Conservation (phyloP, 2,888 invertebrate species). For the Hirtodrosophila alboralis region DNA sequence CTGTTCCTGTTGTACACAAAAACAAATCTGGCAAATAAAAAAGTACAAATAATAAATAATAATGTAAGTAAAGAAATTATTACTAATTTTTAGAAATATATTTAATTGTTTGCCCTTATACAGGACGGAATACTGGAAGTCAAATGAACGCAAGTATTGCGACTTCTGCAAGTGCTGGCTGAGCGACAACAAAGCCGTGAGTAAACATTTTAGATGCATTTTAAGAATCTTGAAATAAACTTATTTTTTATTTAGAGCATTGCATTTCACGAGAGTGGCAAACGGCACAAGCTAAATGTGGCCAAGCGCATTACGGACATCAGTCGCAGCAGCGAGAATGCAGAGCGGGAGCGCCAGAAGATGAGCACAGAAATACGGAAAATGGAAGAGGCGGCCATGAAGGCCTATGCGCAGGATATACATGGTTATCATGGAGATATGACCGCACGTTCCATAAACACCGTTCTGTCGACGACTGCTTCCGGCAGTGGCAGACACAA, state of each 20-base stretch:
- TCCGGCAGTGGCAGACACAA: slow-evolving; percentile 86
- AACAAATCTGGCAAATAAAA: too few relatives aligned
- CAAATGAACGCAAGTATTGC: slow-evolving; percentile 96
- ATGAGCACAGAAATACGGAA: slow-evolving; percentile 91
- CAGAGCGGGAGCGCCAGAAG: slow-evolving; percentile 91
- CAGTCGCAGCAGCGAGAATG: slow-evolving; percentile 92
- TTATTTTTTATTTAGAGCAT: slow-evolving; percentile 88
- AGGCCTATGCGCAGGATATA: slow-evolving; percentile 94
- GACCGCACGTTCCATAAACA: slow-evolving; percentile 80
- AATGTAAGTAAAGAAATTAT: slow-evolving; percentile 50
- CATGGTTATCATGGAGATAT: slow-evolving; percentile 82
- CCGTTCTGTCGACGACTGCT: slow-evolving; percentile 81
- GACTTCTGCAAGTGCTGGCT: slow-evolving; percentile 99
- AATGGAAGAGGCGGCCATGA: slow-evolving; percentile 96
- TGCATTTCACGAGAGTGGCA: slow-evolving; percentile 97
- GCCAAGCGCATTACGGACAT: slow-evolving; percentile 93
- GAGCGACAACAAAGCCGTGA: slow-evolving; percentile 96
- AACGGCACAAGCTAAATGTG: slow-evolving; percentile 96
- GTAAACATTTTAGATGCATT: slow-evolving; percentile 11
- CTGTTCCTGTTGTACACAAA: too few relatives aligned
- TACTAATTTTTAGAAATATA: background rate
- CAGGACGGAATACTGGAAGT: slow-evolving; percentile 99
- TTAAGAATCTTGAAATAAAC: background rate
- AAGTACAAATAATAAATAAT: too few relatives aligned
- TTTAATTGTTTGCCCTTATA: too few relatives aligned